Evolutionary conservation across 2,888 invertebrate species (phyloP).

Genomic region (Drosophila tripunctata): DNA sequence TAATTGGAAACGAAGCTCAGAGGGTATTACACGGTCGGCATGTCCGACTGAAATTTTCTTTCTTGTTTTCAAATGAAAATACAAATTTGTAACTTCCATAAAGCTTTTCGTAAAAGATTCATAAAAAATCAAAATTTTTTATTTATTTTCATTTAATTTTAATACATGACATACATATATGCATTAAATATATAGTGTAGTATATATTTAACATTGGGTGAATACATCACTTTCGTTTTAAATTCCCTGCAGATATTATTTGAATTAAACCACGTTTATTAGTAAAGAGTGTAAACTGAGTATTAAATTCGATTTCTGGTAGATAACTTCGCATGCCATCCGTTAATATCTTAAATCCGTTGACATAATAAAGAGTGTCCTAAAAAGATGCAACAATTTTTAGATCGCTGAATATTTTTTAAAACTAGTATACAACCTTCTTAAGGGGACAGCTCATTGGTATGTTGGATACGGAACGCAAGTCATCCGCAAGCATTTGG

Average conservation of each 20-base stretch:
- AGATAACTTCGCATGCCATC: conserved; percentile 3
- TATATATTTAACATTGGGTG: no score
- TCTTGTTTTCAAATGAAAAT: no score
- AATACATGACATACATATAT: no score
- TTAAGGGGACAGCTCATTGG: conserved; percentile 3
- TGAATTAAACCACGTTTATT: not conserved
- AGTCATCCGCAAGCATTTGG: not conserved
- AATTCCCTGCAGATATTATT: not conserved
- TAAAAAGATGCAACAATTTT: not conserved
- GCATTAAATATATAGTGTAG: no score
- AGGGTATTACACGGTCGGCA: no score
- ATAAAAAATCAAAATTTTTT: no score
- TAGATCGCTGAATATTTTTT: not conserved
- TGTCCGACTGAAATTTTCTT: no score
- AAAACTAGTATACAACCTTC: not conserved
- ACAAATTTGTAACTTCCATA: no score
- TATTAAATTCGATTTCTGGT: not conserved
- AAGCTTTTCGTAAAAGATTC: no score
- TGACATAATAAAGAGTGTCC: not conserved
- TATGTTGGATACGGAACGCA: not conserved
- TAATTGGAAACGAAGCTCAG: no score
- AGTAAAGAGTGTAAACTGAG: not conserved
- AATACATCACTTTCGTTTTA: not conserved
- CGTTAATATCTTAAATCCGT: not conserved
- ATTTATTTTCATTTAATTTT: no score